Percentiles rank a stretch among this genome's conserved stretches.
phyloP scores from a whole-genome alignment of 2,888 invertebrate species.

The Pyrrhosoma nymphula region DNA sequence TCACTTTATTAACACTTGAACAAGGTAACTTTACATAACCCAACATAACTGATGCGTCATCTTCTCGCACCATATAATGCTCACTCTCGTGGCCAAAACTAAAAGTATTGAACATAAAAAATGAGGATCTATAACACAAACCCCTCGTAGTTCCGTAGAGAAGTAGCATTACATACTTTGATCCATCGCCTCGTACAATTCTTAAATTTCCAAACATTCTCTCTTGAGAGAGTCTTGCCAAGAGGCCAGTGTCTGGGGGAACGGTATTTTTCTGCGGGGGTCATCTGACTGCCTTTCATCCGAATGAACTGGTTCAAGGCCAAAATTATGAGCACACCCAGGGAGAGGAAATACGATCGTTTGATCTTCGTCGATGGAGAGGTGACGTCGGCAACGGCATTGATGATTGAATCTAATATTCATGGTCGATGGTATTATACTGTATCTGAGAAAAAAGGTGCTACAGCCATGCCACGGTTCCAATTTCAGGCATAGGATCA shows the following conservation, averaged over 20 bases:
- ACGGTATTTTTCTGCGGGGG: neutral
- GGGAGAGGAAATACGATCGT: neutral
- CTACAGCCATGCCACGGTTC: neutral
- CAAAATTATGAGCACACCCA: neutral
- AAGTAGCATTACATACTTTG: no score
- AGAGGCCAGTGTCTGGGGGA: constrained; percentile 11
- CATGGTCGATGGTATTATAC: neutral
- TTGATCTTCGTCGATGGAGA: neutral
- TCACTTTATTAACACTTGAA: no score
- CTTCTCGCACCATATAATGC: no score
- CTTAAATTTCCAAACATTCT: neutral
- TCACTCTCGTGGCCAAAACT: no score
- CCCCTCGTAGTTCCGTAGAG: no score
- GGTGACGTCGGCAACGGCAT: neutral
- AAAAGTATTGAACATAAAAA: no score
- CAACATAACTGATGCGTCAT: no score
- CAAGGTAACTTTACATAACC: no score
- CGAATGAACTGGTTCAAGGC: constrained; percentile 10
- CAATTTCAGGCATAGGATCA: no score
- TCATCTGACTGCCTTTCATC: neutral
- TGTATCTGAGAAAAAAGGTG: neutral
- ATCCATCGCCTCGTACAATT: neutral
- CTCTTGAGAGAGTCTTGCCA: neutral
- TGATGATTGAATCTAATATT: neutral
- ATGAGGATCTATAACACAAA: no score